phyloP scores from a whole-genome alignment of 2,113 vertebrate genomes.

The Cacatua alba region DNA sequence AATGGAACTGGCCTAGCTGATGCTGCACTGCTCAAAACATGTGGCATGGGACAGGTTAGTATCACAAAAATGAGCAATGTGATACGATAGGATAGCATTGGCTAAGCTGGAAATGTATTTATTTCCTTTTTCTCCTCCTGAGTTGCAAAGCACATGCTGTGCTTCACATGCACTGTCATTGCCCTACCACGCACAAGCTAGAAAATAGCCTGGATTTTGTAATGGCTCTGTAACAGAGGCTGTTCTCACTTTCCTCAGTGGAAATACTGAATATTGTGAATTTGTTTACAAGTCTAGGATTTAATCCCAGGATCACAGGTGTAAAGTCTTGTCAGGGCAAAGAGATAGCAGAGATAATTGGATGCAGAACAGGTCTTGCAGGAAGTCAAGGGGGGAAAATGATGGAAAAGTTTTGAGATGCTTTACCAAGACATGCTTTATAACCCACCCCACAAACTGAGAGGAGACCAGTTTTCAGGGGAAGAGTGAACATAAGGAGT shows the following conservation, averaged over 20 bases:
- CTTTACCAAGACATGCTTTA: constrained; percentile 25
- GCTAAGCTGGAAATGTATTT: not conserved
- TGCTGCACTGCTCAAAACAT: not conserved
- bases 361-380: not conserved
- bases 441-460: not conserved
- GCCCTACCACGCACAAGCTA: not conserved
- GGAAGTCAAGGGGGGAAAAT: not conserved
- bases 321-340: not conserved
- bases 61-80: not conserved
- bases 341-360: not conserved
- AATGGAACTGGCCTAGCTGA: not conserved
- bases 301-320: not conserved
- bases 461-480: not conserved
- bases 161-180: not conserved
- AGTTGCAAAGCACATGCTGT: not conserved
- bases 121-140: not conserved
- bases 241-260: not conserved
- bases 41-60: not conserved
- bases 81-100: not conserved
- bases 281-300: not conserved
- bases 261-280: not conserved
- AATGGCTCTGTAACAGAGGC: not conserved
- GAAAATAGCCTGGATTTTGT: not conserved
- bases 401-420: not conserved
- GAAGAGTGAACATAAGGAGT: not conserved